Base-by-base conservation (phyloP, 2,797 vertebrate genomes). In the Sparidentex hasta region DNA sequence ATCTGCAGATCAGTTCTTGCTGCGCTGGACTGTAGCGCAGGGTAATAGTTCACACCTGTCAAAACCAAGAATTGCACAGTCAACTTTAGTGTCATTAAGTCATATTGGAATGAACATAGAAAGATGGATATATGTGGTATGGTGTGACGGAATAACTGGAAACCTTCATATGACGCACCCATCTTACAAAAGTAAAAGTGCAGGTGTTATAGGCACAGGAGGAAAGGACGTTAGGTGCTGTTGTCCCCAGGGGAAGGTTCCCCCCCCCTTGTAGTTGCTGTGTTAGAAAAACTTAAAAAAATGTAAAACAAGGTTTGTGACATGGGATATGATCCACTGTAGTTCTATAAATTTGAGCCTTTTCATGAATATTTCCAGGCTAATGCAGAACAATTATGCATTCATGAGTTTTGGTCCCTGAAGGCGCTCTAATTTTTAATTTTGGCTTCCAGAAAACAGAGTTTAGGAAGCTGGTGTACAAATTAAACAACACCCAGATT, bases 311-410 rank as follows among this genome's bases (percentile, higher is more conserved):
- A 14, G 29, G 18, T 50, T 27, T 48, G 16, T 54, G 20, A 23
- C 48, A 44, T 25, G 13, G 17, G 20, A 38, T 27, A n/a, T 47
- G 41, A 72, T 54, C 65, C 43, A 17, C 7, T 58, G 18, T 9
- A 25, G 8, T 29, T 61, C 11, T 48, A 16, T 47, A 41, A 47
- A 59, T 58, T 14, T n/a, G 4, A 68, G 7, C 50, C 51, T 57
- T 44, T 62, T 44, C 27, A 51, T 54, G 16, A 55, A 27, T 62
- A 44, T 38, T 29, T 69, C 4, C 7, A 12, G 21, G 58, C 38
- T 50, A 51, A 64, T 63, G 50, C 29, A 33, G 65, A 71, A 64
- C 25, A 75, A 29, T 69, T 1, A 65, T 70, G 62, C 33, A 51
- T 61, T 67, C 33, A 72, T 72, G 43, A 65, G 43, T n/a, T 58